Conservation (phyloP, 1,140 invertebrate species). For the Macrobrachium rosenbergii region DNA sequence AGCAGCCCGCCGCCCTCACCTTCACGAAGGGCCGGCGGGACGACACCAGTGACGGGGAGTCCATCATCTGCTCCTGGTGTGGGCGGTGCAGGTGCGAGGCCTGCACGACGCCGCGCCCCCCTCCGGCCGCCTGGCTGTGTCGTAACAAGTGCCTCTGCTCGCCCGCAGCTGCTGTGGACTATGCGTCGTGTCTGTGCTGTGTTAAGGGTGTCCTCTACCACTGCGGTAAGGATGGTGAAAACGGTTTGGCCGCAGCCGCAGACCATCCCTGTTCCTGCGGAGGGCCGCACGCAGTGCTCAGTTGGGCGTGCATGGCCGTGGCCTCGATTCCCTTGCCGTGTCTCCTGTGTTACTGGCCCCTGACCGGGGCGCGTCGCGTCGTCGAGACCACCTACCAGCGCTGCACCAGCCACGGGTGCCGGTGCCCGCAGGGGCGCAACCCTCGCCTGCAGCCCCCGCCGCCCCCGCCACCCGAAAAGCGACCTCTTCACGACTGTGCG, state of each 20-base stretch:
- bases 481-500: conserved; percentile 54
- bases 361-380: conserved; percentile 82
- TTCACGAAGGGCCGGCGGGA: conserved; percentile 65
- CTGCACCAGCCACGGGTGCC: conserved; percentile 80
- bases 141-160: conserved; percentile 88
- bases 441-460: conserved; percentile 31
- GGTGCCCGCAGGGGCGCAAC: conserved; percentile 69
- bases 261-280: conserved; percentile 90
- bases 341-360: conserved; percentile 92
- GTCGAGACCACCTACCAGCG: conserved; percentile 86
- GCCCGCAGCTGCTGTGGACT: conserved; percentile 87
- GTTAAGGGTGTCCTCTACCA: conserved; percentile 94
- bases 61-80: conserved; percentile 88
- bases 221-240: conserved; percentile 83
- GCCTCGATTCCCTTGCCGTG: conserved; percentile 87
- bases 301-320: conserved; percentile 88
- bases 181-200: conserved; percentile 92
- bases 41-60: conserved; percentile 69
- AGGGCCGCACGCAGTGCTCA: conserved; percentile 77
- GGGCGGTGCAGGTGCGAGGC: conserved; percentile 88
- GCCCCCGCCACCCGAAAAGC: conserved; percentile 44
- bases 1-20: conserved; percentile 66
- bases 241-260: conserved; percentile 77
- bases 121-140: conserved; percentile 91
- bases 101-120: conserved; percentile 84